Conservation (phyloP, 2,888 invertebrate species). For the Macrophya alboannulata region DNA sequence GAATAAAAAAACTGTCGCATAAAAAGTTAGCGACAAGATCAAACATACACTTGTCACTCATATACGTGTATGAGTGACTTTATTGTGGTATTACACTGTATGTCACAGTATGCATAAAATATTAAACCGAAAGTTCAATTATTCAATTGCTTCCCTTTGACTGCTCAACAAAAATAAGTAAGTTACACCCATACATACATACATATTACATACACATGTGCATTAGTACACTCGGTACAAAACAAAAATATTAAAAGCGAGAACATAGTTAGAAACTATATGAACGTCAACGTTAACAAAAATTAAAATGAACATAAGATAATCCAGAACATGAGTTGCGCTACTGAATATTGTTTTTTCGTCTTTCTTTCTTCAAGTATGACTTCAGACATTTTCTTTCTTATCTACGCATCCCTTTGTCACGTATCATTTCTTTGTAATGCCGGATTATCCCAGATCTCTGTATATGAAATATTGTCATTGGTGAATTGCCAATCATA, state of each 20-base stretch:
- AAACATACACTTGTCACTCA: too few species aligned
- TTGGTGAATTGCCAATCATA: constrained; percentile 33
- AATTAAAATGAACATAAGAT: neutral
- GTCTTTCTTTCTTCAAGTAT: neutral
- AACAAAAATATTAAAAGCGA: constrained; percentile 16
- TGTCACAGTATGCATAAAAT: neutral
- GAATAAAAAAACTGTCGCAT: neutral
- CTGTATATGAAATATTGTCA: constrained; percentile 16
- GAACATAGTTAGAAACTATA: constrained; percentile 15
- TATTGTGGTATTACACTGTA: neutral
- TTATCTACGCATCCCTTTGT: neutral
- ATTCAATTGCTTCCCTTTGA: neutral
- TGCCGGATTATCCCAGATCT: neutral
- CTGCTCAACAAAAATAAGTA: neutral
- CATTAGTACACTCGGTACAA: neutral
- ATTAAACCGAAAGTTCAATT: neutral
- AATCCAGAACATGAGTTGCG: neutral
- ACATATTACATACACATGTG: neutral
- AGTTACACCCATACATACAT: neutral
- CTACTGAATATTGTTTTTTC: neutral
- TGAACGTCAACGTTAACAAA: neutral
- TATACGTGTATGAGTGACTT: constrained; percentile 9
- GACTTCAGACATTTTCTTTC: constrained; percentile 14
- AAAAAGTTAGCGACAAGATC: neutral
- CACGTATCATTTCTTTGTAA: constrained; percentile 27